Percentiles rank a stretch among this genome's conserved stretches.
These are phyloP conservation scores for Hirudinaria manillensis DNA, from an alignment of 2,888 invertebrate genomes.

Conservation along the genomic window DNA sequence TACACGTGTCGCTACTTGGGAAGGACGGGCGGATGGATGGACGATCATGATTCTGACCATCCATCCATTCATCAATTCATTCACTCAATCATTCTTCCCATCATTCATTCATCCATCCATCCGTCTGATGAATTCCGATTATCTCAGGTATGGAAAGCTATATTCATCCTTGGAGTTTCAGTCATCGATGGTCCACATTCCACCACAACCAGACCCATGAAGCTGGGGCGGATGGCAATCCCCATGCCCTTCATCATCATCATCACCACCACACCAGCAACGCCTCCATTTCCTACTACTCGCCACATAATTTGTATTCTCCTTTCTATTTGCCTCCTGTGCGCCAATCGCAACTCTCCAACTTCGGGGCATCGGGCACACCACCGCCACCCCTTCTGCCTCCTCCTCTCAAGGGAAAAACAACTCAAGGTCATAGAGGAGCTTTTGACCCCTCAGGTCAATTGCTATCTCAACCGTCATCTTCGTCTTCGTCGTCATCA, in stretches of 20 bases:
- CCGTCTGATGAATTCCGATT: no score
- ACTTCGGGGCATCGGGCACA: neutral
- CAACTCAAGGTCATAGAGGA: no score
- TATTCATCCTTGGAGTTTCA: constrained; percentile 25
- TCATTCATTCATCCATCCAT: neutral
- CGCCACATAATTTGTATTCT: constrained; percentile 7
- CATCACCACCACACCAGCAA: neutral
- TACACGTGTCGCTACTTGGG: neutral
- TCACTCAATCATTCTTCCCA: neutral
- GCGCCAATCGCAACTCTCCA: neutral
- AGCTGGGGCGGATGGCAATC: no score
- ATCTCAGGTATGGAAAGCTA: constrained; percentile 14
- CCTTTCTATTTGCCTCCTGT: neutral
- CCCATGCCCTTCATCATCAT: no score
- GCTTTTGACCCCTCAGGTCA: no score
- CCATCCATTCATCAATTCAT: neutral
- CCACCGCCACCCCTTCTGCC: neutral
- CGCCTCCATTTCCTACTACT: constrained; percentile 5
- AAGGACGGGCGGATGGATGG: neutral
- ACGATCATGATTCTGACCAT: neutral
- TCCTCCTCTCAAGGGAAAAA: no score
- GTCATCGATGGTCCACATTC: neutral
- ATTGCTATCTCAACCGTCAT: neutral
- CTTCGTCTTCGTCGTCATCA: neutral
- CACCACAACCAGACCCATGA: constrained; percentile 12